phyloP scores from a whole-genome alignment of 1,140 invertebrate species.

The Caerostris extrusa region DNA sequence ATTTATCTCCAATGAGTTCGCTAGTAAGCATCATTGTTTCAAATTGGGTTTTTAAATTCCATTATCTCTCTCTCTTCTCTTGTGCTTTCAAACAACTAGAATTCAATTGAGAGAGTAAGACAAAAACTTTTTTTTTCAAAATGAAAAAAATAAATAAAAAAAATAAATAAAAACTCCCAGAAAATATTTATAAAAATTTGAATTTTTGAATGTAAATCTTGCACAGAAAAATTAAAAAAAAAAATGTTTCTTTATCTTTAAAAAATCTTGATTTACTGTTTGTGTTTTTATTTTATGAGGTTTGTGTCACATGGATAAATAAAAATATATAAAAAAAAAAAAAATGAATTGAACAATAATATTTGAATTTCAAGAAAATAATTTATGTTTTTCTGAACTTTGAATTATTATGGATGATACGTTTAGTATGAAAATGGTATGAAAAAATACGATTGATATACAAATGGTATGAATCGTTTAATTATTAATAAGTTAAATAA shows the following conservation, averaged over 20 bases:
- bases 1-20: not conserved
- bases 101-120: constrained; percentile 57
- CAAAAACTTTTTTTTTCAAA: constrained; percentile 12
- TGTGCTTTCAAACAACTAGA: not conserved
- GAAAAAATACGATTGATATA: too few relatives aligned
- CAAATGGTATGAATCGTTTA: too few relatives aligned
- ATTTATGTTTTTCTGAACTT: too few relatives aligned
- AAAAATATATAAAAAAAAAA: not conserved
- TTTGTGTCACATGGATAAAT: not conserved
- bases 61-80: constrained; percentile 8
- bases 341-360: not conserved
- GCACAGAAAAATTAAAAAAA: not conserved
- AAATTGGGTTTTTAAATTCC: constrained; percentile 59
- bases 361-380: too few relatives aligned
- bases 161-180: not conserved
- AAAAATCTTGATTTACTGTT: not conserved
- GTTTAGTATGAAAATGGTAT: too few relatives aligned
- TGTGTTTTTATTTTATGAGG: not conserved
- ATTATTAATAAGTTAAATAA: too few relatives aligned
- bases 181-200: not conserved
- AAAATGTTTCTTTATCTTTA: too few relatives aligned
- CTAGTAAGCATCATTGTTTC: constrained; percentile 64
- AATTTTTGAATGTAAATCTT: not conserved
- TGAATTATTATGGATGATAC: too few relatives aligned
- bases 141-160: not conserved